Percentiles rank a stretch among this genome's conserved stretches.
Evolutionary conservation across 2,113 vertebrate genomes (phyloP).

Genomic region (Tretioscincus oriximinensis): DNA sequence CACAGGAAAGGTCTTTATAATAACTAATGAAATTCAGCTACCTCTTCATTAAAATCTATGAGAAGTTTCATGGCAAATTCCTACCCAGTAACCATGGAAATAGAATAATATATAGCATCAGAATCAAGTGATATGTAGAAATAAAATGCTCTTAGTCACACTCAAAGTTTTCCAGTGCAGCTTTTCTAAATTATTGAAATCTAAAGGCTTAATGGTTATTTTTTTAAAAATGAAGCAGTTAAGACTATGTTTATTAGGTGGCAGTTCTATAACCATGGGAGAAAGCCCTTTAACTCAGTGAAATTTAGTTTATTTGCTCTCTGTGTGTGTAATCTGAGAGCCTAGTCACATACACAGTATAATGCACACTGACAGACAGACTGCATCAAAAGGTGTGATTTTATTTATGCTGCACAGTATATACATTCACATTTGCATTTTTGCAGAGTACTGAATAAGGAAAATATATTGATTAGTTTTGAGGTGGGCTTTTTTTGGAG

Average conservation of each 20-base stretch:
- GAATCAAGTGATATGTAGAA: slow-evolving; percentile 5
- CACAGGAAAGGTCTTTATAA: slow-evolving; percentile 2
- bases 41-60: not conserved
- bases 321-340: too few species aligned
- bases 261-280: not conserved
- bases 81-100: slow-evolving; percentile 14
- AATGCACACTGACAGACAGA: too few species aligned
- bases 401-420: too few species aligned
- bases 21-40: not conserved
- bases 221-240: not conserved
- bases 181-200: not conserved
- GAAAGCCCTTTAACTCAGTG: not conserved
- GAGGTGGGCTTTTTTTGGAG: too few species aligned
- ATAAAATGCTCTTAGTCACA: slow-evolving; percentile 15
- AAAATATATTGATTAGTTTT: too few species aligned
- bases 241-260: not conserved
- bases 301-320: not conserved
- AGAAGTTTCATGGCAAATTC: slow-evolving; percentile 9
- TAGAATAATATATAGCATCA: slow-evolving; percentile 11
- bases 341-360: too few species aligned
- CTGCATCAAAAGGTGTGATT: too few species aligned
- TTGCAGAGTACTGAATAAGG: too few species aligned
- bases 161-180: not conserved
- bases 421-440: too few species aligned
- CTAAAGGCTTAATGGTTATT: not conserved